phyloP scores from a whole-genome alignment of 2,888 invertebrate species.

The Eutolmus rufibarbis region DNA sequence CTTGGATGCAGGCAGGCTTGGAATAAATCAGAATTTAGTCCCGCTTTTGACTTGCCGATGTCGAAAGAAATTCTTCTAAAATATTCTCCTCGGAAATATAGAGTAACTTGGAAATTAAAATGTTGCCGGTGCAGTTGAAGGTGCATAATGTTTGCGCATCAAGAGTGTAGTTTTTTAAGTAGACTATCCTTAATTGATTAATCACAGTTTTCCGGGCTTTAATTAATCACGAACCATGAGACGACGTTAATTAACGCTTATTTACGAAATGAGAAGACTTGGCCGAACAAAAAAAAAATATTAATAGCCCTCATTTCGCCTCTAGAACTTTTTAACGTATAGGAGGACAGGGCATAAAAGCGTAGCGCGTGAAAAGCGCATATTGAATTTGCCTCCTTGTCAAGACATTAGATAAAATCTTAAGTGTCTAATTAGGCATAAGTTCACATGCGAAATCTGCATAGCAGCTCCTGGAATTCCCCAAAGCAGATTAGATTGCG shows the following conservation, averaged over 20 bases:
- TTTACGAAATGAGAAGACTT: not conserved
- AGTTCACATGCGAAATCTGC: not conserved
- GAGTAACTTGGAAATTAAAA: not conserved
- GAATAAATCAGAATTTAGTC: slow-evolving; percentile 7
- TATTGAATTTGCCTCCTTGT: not conserved
- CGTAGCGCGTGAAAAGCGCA: not conserved
- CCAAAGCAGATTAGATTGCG: not conserved
- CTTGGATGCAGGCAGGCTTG: not conserved
- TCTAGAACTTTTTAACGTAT: not conserved
- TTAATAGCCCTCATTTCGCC: not conserved
- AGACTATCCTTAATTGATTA: not conserved
- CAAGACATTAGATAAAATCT: not conserved
- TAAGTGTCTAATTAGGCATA: not conserved
- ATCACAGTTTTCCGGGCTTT: not conserved
- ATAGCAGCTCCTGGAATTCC: not conserved
- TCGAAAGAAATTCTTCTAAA: not conserved
- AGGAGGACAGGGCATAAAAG: not conserved
- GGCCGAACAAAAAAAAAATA: not conserved
- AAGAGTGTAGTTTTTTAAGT: not conserved
- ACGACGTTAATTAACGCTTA: not conserved
- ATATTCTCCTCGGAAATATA: not conserved
- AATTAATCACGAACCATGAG: not conserved
- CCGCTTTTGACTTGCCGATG: not conserved
- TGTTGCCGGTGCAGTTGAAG: not conserved
- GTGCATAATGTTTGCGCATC: not conserved